Percentiles rank a stretch among this genome's conserved stretches.
Conservation (phyloP, 1,140 invertebrate species). For the Drosophila ogumai region DNA sequence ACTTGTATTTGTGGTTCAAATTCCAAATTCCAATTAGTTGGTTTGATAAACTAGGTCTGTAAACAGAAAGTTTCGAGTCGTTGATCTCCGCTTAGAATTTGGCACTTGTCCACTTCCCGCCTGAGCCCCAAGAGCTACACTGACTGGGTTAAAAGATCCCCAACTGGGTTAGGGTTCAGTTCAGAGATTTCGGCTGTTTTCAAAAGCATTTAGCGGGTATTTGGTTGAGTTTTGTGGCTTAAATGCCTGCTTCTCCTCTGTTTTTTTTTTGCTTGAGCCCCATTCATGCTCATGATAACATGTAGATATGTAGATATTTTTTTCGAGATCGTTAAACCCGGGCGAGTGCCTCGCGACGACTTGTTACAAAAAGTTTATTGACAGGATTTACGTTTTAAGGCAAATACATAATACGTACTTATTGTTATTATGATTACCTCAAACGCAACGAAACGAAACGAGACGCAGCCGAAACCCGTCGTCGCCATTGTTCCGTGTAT, state of each 20-base stretch:
- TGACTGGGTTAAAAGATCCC: constrained; percentile 20
- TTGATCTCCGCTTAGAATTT: constrained; percentile 51
- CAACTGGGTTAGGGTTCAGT: constrained; percentile 46
- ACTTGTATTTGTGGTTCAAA: neutral
- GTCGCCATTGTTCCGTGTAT: constrained; percentile 34
- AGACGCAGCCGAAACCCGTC: constrained; percentile 7
- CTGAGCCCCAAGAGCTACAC: neutral
- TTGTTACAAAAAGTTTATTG: constrained; percentile 71
- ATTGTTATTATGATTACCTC: constrained; percentile 38
- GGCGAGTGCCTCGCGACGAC: constrained; percentile 34
- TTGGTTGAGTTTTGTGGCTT: constrained; percentile 51
- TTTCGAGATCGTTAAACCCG: constrained; percentile 68
- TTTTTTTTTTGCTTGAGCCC: constrained; percentile 15
- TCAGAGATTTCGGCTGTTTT: constrained; percentile 57
- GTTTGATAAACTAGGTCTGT: constrained; percentile 44
- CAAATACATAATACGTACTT: constrained; percentile 50
- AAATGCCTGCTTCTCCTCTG: constrained; percentile 12
- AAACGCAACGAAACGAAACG: constrained; percentile 32
- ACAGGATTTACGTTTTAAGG: constrained; percentile 65
- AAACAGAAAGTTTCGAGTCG: constrained; percentile 48
- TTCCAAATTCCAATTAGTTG: constrained; percentile 22
- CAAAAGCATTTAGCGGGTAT: constrained; percentile 66
- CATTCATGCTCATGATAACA: constrained; percentile 27
- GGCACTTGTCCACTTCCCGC: constrained; percentile 20
- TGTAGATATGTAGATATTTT: constrained; percentile 35